A percentile compares a stretch with the other conserved stretches of the same genome.
Evolutionary conservation across 2,888 invertebrate species (phyloP).

Genomic region (Macrophya alboannulata): DNA sequence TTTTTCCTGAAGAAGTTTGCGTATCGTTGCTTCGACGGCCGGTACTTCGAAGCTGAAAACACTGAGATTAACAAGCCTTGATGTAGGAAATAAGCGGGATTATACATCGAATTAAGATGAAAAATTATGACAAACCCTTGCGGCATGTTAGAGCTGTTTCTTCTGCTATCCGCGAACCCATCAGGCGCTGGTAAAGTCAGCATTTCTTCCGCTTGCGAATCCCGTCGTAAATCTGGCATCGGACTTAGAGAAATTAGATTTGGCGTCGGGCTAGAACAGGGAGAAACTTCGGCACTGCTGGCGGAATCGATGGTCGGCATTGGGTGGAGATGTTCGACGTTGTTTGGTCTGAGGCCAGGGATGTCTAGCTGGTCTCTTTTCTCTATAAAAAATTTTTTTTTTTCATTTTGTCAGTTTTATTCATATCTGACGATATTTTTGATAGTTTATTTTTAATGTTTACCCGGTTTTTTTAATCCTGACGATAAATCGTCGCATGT

Average conservation of each 20-base stretch:
- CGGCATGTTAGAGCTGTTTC: constrained; percentile 78
- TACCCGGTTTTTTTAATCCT: constrained; percentile 60
- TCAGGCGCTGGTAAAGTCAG: constrained; percentile 88
- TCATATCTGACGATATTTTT: not conserved
- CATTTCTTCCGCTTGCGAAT: constrained; percentile 83
- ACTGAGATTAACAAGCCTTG: constrained; percentile 62
- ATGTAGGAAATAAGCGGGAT: not conserved
- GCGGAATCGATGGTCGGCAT: constrained; percentile 79
- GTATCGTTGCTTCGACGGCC: constrained; percentile 61
- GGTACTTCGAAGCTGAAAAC: constrained; percentile 70
- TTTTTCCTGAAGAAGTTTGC: constrained; percentile 62
- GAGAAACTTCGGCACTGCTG: constrained; percentile 79
- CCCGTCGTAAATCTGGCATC: constrained; percentile 85
- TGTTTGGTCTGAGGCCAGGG: constrained; percentile 65
- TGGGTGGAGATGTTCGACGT: constrained; percentile 68
- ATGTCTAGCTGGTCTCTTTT: constrained; percentile 69
- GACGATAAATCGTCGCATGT: constrained; percentile 65
- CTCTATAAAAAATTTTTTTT: constrained; percentile 61
- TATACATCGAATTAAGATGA: not conserved
- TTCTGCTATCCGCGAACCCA: constrained; percentile 91
- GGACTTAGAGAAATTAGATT: constrained; percentile 86
- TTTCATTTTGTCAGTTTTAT: constrained; percentile 48
- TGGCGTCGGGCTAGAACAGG: constrained; percentile 82
- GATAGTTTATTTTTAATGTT: not conserved
- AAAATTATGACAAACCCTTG: constrained; percentile 27